Conservation (phyloP, 2,797 vertebrate genomes). For the Artibeus lituratus region DNA sequence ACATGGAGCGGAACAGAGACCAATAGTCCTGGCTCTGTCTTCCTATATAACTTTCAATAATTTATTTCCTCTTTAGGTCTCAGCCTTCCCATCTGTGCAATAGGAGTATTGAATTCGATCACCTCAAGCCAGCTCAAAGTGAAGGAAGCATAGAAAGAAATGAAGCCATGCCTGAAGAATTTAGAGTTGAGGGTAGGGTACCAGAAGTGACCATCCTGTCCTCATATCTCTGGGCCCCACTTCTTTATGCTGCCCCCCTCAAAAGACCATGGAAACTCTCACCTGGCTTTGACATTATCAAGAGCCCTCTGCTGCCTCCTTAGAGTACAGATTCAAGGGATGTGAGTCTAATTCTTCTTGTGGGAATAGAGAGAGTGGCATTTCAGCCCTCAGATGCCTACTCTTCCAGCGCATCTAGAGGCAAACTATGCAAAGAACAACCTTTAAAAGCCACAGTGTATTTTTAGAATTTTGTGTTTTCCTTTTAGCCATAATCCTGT, state of each 20-base stretch:
- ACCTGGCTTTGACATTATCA: neutral
- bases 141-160: neutral
- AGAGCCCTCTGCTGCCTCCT: neutral
- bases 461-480: constrained; percentile 52
- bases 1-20: neutral
- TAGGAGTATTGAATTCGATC: neutral
- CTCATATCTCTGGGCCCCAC: neutral
- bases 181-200: neutral
- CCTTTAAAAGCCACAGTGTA: constrained; percentile 49
- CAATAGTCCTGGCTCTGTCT: neutral
- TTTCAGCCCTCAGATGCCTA: neutral
- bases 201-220: neutral
- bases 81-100: neutral
- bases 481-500: constrained; percentile 1
- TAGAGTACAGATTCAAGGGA: neutral
- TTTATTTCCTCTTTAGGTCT: neutral
- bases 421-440: constrained; percentile 46
- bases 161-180: neutral
- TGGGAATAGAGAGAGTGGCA: neutral
- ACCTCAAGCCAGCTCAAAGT: neutral
- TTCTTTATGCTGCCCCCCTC: neutral
- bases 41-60: neutral
- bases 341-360: neutral
- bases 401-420: constrained; percentile 4
- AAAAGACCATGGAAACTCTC: neutral